Conservation (phyloP, 2,113 vertebrate genomes). For the Phaethornis superciliosus region DNA sequence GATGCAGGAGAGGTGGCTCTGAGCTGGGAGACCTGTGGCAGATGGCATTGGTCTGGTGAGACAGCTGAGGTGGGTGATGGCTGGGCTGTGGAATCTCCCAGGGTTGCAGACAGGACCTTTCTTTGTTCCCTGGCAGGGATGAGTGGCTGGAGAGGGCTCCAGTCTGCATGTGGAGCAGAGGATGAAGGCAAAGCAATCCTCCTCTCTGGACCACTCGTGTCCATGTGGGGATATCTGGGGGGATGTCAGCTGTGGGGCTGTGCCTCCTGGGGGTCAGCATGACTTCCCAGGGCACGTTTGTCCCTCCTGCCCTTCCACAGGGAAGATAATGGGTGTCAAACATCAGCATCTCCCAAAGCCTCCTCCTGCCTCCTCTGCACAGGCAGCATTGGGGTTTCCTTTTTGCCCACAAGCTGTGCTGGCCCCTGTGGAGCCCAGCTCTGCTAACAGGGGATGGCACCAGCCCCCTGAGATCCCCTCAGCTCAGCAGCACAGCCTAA, state of each 20-base stretch:
- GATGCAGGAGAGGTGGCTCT: background rate
- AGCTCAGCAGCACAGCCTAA: slow-evolving; percentile 24
- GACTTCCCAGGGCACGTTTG: fast-evolving
- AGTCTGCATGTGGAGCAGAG: fast-evolving
- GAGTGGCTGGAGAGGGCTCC: background rate
- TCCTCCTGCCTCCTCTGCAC: background rate
- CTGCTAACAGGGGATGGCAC: background rate
- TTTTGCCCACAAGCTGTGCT: background rate
- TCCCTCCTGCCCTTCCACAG: background rate
- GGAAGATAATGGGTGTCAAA: fast-evolving
- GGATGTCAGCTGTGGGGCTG: fast-evolving
- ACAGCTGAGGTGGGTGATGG: fast-evolving
- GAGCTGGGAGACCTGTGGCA: background rate
- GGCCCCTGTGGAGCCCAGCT: background rate
- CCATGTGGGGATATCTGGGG: background rate
- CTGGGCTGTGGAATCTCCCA: background rate
- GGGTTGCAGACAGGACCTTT: fast-evolving
- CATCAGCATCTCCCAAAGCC: background rate
- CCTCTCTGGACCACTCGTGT: background rate
- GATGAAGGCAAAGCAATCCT: background rate
- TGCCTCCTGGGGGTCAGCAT: background rate
- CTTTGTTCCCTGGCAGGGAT: fast-evolving
- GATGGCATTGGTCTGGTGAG: fast-evolving
- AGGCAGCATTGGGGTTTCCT: background rate
- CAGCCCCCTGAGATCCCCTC: background rate